Evolutionary conservation across 2,888 invertebrate species (phyloP).

Genomic region (Leucophenga maculata): DNA sequence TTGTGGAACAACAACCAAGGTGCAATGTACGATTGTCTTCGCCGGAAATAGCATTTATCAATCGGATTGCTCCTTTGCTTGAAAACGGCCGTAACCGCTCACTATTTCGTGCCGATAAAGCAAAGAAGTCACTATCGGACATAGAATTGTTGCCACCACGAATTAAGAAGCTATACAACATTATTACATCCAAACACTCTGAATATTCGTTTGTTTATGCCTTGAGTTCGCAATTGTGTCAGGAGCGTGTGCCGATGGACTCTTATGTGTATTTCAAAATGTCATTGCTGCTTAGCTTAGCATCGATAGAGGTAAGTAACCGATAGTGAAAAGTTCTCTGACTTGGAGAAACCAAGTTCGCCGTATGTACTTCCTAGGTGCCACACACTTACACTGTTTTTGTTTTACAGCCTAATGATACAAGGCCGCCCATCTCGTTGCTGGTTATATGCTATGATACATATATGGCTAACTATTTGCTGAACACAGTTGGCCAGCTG

Average conservation of each 20-base stretch:
- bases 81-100: no score
- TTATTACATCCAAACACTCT: slow-evolving; percentile 60
- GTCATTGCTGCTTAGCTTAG: slow-evolving; percentile 71
- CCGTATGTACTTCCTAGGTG: no score
- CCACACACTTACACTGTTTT: no score
- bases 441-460: slow-evolving; percentile 65
- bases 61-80: no score
- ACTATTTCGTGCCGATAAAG: neutral
- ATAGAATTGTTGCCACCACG: slow-evolving; percentile 46
- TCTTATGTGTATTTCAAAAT: slow-evolving; percentile 72
- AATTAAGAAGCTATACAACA: slow-evolving; percentile 56
- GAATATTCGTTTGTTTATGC: slow-evolving; percentile 71
- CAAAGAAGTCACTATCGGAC: slow-evolving; percentile 29
- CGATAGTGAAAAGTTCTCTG: neutral
- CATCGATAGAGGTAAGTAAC: slow-evolving; percentile 67
- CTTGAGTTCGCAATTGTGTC: slow-evolving; percentile 70
- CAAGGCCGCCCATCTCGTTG: slow-evolving; percentile 64
- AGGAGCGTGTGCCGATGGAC: slow-evolving; percentile 69
- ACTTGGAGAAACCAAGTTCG: no score
- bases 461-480: slow-evolving; percentile 57
- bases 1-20: no score
- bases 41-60: no score
- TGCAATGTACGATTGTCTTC: no score
- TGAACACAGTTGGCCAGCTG: slow-evolving; percentile 62
- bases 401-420: slow-evolving; percentile 44